phyloP scores from a whole-genome alignment of 1,140 invertebrate genomes.

The Berghia stephanieae region DNA sequence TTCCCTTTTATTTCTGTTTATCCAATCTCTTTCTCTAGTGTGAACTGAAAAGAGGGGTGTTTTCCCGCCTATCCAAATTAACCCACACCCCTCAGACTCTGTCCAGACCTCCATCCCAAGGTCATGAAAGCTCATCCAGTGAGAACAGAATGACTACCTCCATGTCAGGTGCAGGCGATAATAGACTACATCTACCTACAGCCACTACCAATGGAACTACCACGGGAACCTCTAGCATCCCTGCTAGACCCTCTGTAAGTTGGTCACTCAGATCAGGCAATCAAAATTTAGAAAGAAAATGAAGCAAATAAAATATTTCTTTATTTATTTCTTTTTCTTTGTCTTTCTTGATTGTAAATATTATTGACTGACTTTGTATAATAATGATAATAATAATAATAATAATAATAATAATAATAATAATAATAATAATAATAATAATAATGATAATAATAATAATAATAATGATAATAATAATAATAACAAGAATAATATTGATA shows the following conservation, averaged over 20 bases:
- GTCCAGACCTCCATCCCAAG: slow-evolving; percentile 19
- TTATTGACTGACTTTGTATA: no score
- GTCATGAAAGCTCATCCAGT: neutral
- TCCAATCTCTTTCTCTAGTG: slow-evolving; percentile 71
- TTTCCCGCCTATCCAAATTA: slow-evolving; percentile 89
- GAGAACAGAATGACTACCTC: slow-evolving; percentile 56
- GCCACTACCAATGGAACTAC: slow-evolving; percentile 22
- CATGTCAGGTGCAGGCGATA: slow-evolving; percentile 30
- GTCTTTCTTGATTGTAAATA: no score
- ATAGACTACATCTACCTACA: slow-evolving; percentile 19
- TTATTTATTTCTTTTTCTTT: no score
- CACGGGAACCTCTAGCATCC: slow-evolving; percentile 39
- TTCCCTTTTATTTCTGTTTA: neutral
- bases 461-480: no score
- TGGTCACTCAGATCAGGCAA: no score
- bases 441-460: no score
- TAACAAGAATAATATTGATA: no score
- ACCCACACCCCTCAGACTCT: slow-evolving; percentile 73
- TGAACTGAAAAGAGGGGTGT: slow-evolving; percentile 90
- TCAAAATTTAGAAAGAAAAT: no score
- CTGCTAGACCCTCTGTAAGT: slow-evolving; percentile 26
- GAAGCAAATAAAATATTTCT: no score
- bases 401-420: no score
- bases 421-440: no score
- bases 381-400: no score